Percentiles rank a stretch among this genome's conserved stretches.
These are phyloP conservation scores for Dendrophyllia cribrosa DNA, from an alignment of 64 coral and sea anemone species.

Conservation along the genomic window DNA sequence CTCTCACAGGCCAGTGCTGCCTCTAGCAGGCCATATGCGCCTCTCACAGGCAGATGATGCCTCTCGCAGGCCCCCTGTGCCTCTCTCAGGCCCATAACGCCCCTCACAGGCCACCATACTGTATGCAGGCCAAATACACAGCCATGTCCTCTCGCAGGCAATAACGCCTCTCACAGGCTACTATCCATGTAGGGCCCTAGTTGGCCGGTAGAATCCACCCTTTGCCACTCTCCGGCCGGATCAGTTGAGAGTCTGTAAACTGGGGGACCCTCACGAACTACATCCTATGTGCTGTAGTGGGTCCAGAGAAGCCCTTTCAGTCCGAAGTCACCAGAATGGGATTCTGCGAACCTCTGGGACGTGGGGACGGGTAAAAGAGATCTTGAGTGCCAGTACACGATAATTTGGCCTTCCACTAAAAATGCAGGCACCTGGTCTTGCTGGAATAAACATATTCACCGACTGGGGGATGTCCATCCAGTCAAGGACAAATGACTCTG, in stretches of 20 bases:
- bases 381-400: not conserved
- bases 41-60: not conserved
- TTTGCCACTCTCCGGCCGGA: not conserved
- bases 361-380: not conserved
- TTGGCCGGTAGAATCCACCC: not conserved
- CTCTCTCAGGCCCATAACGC: not conserved
- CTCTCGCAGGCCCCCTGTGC: not conserved
- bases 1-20: not conserved
- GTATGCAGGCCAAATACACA: not conserved
- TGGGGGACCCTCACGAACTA: not conserved
- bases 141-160: not conserved
- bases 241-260: not conserved
- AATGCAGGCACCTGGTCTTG: no score
- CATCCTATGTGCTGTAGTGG: constrained; percentile 4
- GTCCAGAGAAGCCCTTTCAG: not conserved
- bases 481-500: no score
- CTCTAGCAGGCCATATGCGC: not conserved
- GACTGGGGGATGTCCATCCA: not conserved
- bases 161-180: not conserved
- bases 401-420: not conserved
- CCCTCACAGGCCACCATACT: not conserved
- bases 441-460: no score
- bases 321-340: constrained; percentile 3
- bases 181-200: not conserved
- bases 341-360: not conserved